A percentile compares a stretch with the other conserved stretches of the same genome.
Evolutionary conservation across 2,888 invertebrate species (phyloP).

Genomic region (Eupithecia pulchellata): DNA sequence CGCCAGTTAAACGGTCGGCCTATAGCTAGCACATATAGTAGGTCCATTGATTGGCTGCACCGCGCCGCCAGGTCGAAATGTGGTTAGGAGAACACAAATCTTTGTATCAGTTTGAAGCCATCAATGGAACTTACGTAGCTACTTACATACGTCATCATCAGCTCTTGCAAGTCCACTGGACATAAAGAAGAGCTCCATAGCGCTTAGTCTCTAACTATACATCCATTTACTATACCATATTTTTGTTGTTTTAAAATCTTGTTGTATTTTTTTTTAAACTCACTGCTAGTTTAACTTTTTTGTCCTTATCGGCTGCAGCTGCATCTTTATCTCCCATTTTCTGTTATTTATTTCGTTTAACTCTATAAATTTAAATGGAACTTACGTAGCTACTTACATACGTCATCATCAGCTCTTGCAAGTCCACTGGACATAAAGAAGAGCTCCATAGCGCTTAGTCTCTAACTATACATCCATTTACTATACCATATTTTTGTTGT

Average conservation of each 20-base stretch:
- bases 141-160: not conserved
- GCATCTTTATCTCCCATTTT: conserved; percentile 59
- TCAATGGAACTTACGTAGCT: not conserved
- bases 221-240: not conserved
- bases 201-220: not conserved
- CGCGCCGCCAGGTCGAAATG: too few species aligned
- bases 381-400: not conserved
- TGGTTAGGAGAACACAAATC: too few species aligned
- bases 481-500: not conserved
- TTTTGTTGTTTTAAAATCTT: not conserved
- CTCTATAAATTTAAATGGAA: conserved; percentile 22
- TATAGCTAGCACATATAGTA: too few species aligned
- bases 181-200: too few species aligned
- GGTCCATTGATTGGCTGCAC: too few species aligned
- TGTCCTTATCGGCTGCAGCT: conserved; percentile 63
- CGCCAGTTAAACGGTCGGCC: too few species aligned
- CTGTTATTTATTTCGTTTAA: conserved; percentile 35
- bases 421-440: too few species aligned
- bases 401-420: not conserved
- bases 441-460: not conserved
- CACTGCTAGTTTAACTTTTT: conserved; percentile 75
- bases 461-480: not conserved
- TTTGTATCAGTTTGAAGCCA: not conserved
- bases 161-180: too few species aligned
- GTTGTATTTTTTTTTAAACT: not conserved